phyloP scores from a whole-genome alignment of 1,140 invertebrate genomes.

The Drosophila willistoni region DNA sequence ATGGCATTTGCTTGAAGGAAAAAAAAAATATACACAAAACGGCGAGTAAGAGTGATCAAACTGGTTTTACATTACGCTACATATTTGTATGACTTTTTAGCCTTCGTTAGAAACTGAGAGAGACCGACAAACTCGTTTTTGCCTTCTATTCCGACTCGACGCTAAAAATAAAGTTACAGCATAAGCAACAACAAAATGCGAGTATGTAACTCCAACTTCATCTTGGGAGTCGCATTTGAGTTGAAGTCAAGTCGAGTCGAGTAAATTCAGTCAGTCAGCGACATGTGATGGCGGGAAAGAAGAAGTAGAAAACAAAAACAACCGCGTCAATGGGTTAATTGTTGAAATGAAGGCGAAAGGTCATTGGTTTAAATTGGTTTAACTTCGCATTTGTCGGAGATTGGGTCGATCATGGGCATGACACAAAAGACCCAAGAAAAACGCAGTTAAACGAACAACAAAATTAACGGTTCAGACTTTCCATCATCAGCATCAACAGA shows the following conservation, averaged over 20 bases:
- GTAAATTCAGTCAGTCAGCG: not conserved
- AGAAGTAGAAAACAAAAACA: not conserved
- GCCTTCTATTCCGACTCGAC: constrained; percentile 27
- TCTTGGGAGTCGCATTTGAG: constrained; percentile 4
- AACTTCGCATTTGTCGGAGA: constrained; percentile 8
- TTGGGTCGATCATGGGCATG: not conserved
- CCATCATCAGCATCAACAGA: not conserved
- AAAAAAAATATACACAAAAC: too few relatives aligned
- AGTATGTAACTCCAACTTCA: constrained; percentile 49
- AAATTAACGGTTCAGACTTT: not conserved
- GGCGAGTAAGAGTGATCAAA: constrained; percentile 72
- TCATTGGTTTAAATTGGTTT: constrained; percentile 49
- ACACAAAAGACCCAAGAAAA: not conserved
- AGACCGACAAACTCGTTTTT: constrained; percentile 65
- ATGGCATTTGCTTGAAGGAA: not conserved
- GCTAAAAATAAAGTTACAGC: constrained; percentile 79
- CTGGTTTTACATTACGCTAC: constrained; percentile 64
- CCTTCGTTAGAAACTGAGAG: constrained; percentile 54
- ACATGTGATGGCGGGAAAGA: constrained; percentile 12
- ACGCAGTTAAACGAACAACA: not conserved
- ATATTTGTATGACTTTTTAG: constrained; percentile 17
- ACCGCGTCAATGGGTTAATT: constrained; percentile 68
- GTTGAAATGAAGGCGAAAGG: constrained; percentile 50
- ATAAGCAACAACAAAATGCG: constrained; percentile 21
- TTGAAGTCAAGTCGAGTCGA: not conserved